Evolutionary conservation across 2,888 invertebrate genomes (phyloP).

Genomic region (Neoitamus cyanurus): DNA sequence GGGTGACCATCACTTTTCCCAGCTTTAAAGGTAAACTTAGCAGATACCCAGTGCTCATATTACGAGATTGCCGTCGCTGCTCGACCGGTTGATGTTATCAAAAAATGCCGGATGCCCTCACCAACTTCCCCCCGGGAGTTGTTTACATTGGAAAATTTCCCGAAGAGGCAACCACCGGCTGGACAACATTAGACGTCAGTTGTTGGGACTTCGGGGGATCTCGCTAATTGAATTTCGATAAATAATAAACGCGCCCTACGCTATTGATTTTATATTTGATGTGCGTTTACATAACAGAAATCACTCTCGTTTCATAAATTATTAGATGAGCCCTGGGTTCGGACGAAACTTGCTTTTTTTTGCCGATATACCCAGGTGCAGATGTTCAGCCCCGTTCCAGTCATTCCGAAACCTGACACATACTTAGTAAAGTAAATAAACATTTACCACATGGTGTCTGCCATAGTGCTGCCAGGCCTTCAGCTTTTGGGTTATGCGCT

Average conservation of each 20-base stretch:
- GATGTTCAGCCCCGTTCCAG: not conserved
- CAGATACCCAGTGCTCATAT: not conserved
- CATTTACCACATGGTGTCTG: not conserved
- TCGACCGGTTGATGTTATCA: not conserved
- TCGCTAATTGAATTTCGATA: not conserved
- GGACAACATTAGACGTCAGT: not conserved
- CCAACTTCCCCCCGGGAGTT: not conserved
- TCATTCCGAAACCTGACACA: not conserved
- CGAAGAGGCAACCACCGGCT: not conserved
- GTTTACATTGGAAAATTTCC: not conserved
- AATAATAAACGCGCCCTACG: not conserved
- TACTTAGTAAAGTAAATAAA: conserved; percentile 18
- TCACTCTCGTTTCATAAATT: not conserved
- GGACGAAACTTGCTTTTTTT: not conserved
- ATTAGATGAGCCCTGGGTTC: not conserved
- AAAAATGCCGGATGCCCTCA: not conserved
- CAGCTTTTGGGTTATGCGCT: not conserved
- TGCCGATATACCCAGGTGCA: not conserved
- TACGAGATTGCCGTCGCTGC: not conserved
- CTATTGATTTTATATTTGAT: not conserved
- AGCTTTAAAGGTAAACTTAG: not conserved
- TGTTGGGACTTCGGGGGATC: not conserved
- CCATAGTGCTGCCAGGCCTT: not conserved
- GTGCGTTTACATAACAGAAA: not conserved
- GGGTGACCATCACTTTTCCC: not conserved